Evolutionary conservation across 2,113 vertebrate genomes (phyloP).

Genomic region (Galbula dea): DNA sequence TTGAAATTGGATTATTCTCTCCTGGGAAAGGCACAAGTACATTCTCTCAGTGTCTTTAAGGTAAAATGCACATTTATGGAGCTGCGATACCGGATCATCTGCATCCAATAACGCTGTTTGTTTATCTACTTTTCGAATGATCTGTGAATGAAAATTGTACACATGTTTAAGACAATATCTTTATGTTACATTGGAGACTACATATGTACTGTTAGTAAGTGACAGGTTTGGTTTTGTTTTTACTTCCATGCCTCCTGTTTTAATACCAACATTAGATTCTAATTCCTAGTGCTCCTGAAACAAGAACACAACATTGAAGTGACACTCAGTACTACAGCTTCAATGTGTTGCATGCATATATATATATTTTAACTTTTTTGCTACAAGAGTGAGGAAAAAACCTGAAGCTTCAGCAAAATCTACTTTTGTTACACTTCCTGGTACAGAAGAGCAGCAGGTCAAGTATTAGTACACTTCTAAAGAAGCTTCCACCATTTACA

Average conservation of each 20-base stretch:
- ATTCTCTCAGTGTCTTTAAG: constrained; percentile 99
- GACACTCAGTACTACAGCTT: not conserved
- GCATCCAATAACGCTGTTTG: constrained; percentile 97
- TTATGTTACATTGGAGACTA: not conserved
- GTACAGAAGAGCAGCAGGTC: not conserved
- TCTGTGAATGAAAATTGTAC: constrained; percentile 73
- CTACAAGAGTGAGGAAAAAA: not conserved
- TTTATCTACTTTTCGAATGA: constrained; percentile 99
- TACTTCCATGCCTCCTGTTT: not conserved
- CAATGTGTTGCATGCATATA: not conserved
- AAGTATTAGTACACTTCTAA: not conserved
- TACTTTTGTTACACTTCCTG: not conserved
- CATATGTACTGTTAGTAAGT: not conserved
- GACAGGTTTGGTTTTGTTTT: not conserved
- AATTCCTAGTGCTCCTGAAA: not conserved
- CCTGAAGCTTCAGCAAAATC: not conserved
- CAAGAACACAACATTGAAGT: not conserved
- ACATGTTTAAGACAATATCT: not conserved
- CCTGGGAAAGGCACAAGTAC: constrained; percentile 99
- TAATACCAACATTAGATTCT: not conserved
- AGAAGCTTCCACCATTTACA: not conserved
- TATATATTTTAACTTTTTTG: not conserved
- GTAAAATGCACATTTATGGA: constrained; percentile 99
- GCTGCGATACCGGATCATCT: constrained; percentile 97
- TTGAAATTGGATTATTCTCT: constrained; percentile 99